Conservation (phyloP, 2,113 vertebrate species). For the Cygnus buccinator region DNA sequence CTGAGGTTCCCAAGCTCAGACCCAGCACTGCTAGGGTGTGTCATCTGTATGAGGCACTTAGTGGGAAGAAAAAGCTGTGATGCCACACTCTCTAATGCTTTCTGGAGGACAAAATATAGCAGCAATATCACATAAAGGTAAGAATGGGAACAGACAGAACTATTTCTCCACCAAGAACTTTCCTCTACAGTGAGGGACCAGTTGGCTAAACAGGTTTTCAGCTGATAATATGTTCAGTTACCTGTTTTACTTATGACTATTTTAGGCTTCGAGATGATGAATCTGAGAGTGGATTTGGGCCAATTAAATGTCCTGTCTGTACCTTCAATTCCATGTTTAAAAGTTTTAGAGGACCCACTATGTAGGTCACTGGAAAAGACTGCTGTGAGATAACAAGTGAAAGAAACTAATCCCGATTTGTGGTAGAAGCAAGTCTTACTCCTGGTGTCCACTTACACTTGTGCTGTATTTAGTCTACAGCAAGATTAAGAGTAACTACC, state of each 20-base stretch:
- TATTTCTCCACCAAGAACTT: neutral
- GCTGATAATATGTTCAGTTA: neutral
- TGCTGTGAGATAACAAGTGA: neutral
- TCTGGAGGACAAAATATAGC: constrained; percentile 42
- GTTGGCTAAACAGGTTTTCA: neutral
- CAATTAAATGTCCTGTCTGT: neutral
- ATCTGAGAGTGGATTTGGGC: neutral
- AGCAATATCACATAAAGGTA: neutral
- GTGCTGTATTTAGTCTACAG: neutral
- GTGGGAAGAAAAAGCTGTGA: constrained; percentile 35
- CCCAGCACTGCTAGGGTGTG: constrained; percentile 56
- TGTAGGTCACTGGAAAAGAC: neutral
- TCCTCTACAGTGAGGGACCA: neutral
- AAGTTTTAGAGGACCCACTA: neutral
- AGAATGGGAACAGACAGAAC: neutral
- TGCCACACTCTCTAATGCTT: neutral
- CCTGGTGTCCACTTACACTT: neutral
- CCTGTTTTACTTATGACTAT: neutral
- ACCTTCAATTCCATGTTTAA: neutral
- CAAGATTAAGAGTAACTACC: neutral
- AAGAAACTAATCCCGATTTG: neutral
- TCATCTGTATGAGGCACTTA: constrained; percentile 27
- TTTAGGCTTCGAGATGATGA: neutral
- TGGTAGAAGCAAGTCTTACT: neutral
- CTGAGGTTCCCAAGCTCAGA: constrained; percentile 73